These are phyloP conservation scores for Athetis lepigone DNA, from an alignment of 2,888 invertebrate species.

Conservation along the genomic window DNA sequence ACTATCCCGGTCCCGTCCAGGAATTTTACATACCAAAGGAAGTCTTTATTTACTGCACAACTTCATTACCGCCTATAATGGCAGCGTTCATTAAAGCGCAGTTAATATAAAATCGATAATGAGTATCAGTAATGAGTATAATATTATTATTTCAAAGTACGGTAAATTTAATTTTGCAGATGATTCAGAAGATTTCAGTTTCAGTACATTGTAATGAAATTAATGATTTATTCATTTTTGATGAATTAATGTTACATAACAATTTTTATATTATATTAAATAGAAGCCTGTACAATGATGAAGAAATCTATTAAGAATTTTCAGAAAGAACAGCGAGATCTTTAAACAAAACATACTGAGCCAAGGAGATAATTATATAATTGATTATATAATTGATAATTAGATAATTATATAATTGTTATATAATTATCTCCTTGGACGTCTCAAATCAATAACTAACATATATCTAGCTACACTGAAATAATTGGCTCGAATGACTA, in stretches of 20 bases:
- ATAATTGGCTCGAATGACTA: slow-evolving; percentile 54
- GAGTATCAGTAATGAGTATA: slow-evolving; percentile 25
- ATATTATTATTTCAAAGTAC: slow-evolving; percentile 8
- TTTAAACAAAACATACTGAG: not conserved
- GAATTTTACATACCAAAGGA: slow-evolving; percentile 56
- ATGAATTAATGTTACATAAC: too few species aligned
- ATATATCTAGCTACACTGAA: slow-evolving; percentile 12
- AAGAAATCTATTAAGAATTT: too few species aligned
- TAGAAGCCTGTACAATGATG: too few species aligned
- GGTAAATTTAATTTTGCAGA: not conserved
- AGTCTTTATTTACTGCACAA: slow-evolving; percentile 52
- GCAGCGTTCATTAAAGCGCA: slow-evolving; percentile 33
- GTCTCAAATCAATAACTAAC: slow-evolving; percentile 34
- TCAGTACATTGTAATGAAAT: not conserved
- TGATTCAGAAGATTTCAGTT: slow-evolving; percentile 3
- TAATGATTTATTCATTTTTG: not conserved
- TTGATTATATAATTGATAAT: slow-evolving; percentile 11
- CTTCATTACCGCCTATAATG: slow-evolving; percentile 44
- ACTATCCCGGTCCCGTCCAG: slow-evolving; percentile 50
- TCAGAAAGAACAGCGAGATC: not conserved
- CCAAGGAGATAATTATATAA: not conserved
- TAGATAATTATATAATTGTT: slow-evolving; percentile 5
- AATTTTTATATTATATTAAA: too few species aligned
- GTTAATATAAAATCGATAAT: slow-evolving; percentile 36
- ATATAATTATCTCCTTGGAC: too few species aligned